Percentiles rank a stretch among this genome's conserved stretches.
phyloP scores from a whole-genome alignment of 1,140 invertebrate genomes.

The Notospermus geniculatus region DNA sequence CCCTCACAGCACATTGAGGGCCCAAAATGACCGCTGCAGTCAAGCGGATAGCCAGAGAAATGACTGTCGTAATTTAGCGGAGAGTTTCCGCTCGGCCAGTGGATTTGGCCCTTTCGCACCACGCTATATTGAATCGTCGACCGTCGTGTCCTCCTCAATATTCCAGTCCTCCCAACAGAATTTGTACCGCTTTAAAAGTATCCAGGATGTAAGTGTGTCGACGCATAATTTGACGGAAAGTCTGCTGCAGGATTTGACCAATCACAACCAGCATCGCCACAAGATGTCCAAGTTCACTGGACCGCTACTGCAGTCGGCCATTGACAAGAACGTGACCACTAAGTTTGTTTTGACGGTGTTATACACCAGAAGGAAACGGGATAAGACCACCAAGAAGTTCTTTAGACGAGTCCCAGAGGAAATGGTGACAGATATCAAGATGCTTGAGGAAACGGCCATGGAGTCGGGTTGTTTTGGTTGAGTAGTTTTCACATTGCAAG shows the following conservation, averaged over 20 bases:
- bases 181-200: constrained; percentile 7
- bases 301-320: neutral
- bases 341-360: neutral
- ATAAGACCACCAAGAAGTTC: neutral
- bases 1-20: too few species aligned
- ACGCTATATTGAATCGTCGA: neutral
- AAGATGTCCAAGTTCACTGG: neutral
- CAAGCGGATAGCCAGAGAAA: too few species aligned
- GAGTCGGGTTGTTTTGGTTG: too few species aligned
- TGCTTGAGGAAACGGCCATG: too few species aligned
- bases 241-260: neutral
- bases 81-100: too few species aligned
- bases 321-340: neutral
- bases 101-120: neutral
- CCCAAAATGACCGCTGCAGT: too few species aligned
- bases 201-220: neutral
- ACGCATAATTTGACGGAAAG: neutral
- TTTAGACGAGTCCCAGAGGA: neutral
- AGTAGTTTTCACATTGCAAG: too few species aligned
- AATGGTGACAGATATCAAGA: too few species aligned
- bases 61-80: too few species aligned
- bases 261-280: neutral
- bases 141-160: neutral
- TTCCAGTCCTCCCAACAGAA: neutral
- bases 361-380: constrained; percentile 1